Base-by-base conservation (phyloP, 2,797 vertebrate genomes). In the Myripristis jacobus region DNA sequence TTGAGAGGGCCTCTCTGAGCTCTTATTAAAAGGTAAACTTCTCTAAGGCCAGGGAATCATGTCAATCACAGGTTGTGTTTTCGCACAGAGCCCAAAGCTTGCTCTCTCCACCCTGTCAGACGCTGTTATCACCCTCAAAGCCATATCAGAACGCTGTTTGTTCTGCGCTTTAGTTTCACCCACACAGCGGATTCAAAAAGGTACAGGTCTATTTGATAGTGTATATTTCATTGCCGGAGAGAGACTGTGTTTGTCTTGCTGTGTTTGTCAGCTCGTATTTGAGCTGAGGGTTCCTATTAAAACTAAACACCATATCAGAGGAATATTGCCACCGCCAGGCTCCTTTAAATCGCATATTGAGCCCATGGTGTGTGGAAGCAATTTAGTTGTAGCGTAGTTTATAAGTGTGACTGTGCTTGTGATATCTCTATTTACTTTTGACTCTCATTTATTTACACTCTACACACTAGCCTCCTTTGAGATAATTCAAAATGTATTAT, bases 121-220 rank as follows among this genome's bases (percentile, higher is more conserved):
- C 87, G 94, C 93, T 92, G 94, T 96, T 96, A 96, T 94, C 94
- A 92, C 94, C 95, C 95, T 96, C 95, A 96, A 96, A 96, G 95
- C 87, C 91, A 84, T 94, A 95, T 95, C 95, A 95, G 94, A 94
- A 94, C 93, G 91, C 88, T 92, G 95, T 97, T 97, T 97, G 96
- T 97, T 97, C 96, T 97, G 92, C 76, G 72, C 95, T 97, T 96
- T 96, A 95, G 95, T 95, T 96, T 94, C 92, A 91, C 92, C 85
- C 94, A 91, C 95, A 93, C 92, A 89, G 93, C 88, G 91, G 94
- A 95, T 95, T 96, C 95, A 95, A 94, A 96, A 95, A 93, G 90
- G 89, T 89, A 94, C 92, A 92, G 92, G 92, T 94, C 94, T 95
- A 90, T 95, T 93, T 93, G 92, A 94, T 90, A 94, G 93, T 91